Conservation (phyloP, 2,797 vertebrate genomes). For the Ceryle rudis region DNA sequence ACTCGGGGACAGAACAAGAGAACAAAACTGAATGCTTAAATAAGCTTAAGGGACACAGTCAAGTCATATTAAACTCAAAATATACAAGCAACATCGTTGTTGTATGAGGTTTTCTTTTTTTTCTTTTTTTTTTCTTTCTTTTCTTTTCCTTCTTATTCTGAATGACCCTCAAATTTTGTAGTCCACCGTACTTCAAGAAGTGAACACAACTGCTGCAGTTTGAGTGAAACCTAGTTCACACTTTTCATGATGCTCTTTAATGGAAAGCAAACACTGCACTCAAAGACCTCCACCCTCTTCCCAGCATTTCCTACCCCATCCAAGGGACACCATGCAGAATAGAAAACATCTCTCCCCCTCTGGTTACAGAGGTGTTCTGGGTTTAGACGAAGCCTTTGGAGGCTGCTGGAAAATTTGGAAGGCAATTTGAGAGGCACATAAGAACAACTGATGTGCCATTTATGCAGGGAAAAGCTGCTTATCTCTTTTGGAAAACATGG, state of each 20-base stretch:
- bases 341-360: neutral
- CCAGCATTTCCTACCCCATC: neutral
- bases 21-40: slow-evolving; percentile 55
- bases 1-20: neutral
- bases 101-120: neutral
- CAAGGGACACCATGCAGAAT: neutral
- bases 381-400: neutral
- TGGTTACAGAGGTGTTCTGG: neutral
- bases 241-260: neutral
- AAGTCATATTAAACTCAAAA: slow-evolving; percentile 43
- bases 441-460: neutral
- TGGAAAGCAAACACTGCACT: neutral
- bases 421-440: neutral
- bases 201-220: neutral
- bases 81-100: neutral
- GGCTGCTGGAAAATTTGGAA: neutral
- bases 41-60: slow-evolving; percentile 29
- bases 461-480: neutral
- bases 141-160: neutral
- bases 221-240: neutral
- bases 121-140: too few relatives aligned
- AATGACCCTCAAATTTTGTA: neutral
- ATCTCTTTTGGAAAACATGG: neutral
- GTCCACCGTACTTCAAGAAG: neutral
- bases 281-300: neutral